phyloP scores from a whole-genome alignment of 2,113 vertebrate genomes.

The Columbina picui region DNA sequence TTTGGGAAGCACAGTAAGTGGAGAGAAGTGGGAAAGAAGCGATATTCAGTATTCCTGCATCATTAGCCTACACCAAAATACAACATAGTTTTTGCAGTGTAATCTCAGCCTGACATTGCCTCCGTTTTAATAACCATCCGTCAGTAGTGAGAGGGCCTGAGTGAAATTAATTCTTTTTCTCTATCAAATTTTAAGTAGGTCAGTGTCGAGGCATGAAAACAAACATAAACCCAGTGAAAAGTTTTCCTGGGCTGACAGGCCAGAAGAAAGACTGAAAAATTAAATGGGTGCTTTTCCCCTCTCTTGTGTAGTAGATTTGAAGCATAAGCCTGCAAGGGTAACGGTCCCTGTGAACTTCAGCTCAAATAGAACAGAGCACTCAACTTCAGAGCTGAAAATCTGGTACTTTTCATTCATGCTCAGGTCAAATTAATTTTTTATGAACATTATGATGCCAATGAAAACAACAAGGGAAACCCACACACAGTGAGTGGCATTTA shows the following conservation, averaged over 20 bases:
- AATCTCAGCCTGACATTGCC: background rate
- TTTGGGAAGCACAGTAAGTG: background rate
- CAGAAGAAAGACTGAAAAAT: background rate
- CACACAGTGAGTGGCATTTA: background rate
- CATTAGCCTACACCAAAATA: background rate
- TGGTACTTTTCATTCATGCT: background rate
- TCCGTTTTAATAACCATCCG: background rate
- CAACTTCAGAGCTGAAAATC: background rate
- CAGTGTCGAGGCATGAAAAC: background rate
- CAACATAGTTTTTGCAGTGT: background rate
- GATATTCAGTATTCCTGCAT: background rate
- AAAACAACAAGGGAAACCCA: background rate
- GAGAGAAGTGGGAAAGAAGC: background rate
- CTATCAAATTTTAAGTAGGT: background rate
- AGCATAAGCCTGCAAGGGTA: background rate
- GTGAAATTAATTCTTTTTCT: background rate
- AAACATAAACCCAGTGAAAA: background rate
- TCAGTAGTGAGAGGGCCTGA: background rate
- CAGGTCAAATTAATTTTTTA: background rate
- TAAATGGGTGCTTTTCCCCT: fast-evolving
- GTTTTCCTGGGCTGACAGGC: background rate
- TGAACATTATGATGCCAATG: background rate
- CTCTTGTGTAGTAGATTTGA: background rate
- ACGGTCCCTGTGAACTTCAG: background rate
- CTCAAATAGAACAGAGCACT: background rate